These are phyloP conservation scores for Callorhinus ursinus DNA, from an alignment of 2,113 vertebrate species.

Conservation along the genomic window DNA sequence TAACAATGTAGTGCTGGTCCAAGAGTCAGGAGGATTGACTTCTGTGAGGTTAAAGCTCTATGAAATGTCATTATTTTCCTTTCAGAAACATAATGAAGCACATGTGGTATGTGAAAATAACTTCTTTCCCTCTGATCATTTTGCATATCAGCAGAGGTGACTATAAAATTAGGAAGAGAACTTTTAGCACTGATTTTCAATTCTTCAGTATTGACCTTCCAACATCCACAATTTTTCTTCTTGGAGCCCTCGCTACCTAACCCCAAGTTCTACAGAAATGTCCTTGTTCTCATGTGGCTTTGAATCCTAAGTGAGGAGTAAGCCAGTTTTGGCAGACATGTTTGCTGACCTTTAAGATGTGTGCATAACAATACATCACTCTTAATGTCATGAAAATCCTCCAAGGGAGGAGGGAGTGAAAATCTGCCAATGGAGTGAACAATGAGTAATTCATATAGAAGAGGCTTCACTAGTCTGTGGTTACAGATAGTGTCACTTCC, in stretches of 20 bases:
- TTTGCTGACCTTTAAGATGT: background rate
- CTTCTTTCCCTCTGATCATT: background rate
- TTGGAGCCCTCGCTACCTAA: background rate
- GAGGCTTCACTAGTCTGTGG: background rate
- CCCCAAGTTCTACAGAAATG: background rate
- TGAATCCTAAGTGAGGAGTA: background rate
- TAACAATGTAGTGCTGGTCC: background rate
- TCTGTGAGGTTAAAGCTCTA: background rate
- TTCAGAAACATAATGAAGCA: constrained; percentile 29
- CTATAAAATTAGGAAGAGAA: background rate
- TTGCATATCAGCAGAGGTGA: background rate
- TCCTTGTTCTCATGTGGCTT: background rate
- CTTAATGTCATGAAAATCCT: background rate
- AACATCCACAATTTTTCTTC: background rate
- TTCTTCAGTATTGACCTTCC: background rate
- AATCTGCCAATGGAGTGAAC: background rate
- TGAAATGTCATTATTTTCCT: background rate
- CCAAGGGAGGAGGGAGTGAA: background rate
- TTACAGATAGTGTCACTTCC: background rate
- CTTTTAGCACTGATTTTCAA: background rate
- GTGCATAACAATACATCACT: background rate
- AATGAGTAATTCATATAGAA: background rate
- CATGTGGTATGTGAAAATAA: background rate
- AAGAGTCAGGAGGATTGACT: background rate
- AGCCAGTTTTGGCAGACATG: background rate